Evolutionary conservation across 2,113 vertebrate genomes (phyloP), one percentile per base, ranked within the genome.

Genomic region (Melanerpes formicivorus): DNA sequence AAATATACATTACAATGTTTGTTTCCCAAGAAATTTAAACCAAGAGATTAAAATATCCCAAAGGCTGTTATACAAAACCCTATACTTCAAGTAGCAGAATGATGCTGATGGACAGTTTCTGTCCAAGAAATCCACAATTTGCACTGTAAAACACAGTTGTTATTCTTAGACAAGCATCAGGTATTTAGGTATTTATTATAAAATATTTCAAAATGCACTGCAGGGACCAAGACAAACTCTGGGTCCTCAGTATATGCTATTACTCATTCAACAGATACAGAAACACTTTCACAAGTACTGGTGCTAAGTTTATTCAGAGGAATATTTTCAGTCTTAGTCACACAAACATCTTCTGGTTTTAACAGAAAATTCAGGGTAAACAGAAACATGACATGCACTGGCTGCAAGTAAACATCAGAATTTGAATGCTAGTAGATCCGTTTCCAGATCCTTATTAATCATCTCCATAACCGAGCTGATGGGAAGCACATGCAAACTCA

Each of bases 1-100:
- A 44, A 44, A 44, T 44, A 44, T 14, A 44, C 15, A 44, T 44
- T 44, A 16, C 14, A 52, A 48, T 25, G 50, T 52, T 25, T 52
- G 50, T 52, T 52, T 29, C 17, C 26, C 55, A 62, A 75, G 44
- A 81, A 81, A 87, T 78, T 34, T 54, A 78, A 93, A 77, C 73
- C 64, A 25, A 83, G 70, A 78, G 18, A 58, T 90, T 95, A 70
- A 93, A 90, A 82, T 74, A 69, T 21, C 64, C 77, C 87, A 93
- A 94, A 82, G 79, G 77, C 66, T 85, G 56, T 90, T 85, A 93
- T 80, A 42, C 44, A 65, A 0, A 0, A 30, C 27, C 63, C n/a
- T 58, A 73, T 25, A 48, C 17, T 34, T 75, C 50, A 95, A 95
- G 71, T 30, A 90, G 71, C 34, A 83, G 50, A 86, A 74, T 44